Evolutionary conservation across 2,888 invertebrate species (phyloP).

Genomic region (Lucinisca nassula): DNA sequence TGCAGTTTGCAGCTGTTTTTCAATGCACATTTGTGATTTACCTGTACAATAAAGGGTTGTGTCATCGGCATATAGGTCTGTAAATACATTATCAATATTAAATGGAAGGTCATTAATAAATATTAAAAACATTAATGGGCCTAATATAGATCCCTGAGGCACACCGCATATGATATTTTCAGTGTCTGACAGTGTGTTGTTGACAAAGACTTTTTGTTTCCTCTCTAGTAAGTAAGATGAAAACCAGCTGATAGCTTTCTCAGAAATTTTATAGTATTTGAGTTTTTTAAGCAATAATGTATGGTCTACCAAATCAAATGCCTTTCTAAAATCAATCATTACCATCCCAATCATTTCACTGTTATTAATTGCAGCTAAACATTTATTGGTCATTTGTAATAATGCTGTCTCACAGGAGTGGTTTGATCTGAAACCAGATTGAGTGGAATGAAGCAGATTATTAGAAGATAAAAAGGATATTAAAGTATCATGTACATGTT

Average conservation of each 20-base stretch:
- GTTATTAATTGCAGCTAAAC: neutral
- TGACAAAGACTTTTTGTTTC: neutral
- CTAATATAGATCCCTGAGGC: slow-evolving; percentile 39
- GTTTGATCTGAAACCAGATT: slow-evolving; percentile 37
- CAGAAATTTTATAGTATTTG: neutral
- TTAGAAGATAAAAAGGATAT: neutral
- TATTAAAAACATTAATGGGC: slow-evolving; percentile 3
- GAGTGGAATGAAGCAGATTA: slow-evolving; percentile 14
- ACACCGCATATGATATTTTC: slow-evolving; percentile 15
- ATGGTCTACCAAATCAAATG: slow-evolving; percentile 33
- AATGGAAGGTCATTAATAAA: slow-evolving; percentile 3
- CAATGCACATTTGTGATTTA: no score
- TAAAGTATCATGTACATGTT: slow-evolving; percentile 4
- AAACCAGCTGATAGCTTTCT: neutral
- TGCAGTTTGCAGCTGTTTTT: no score
- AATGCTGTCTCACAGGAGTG: slow-evolving; percentile 34
- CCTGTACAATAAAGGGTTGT: no score
- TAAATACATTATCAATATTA: neutral
- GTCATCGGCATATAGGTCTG: slow-evolving; percentile 6
- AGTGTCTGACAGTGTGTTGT: neutral
- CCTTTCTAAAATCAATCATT: slow-evolving; percentile 31
- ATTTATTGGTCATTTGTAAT: slow-evolving; percentile 8
- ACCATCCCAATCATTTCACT: neutral
- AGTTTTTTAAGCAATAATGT: slow-evolving; percentile 14
- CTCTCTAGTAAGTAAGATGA: neutral